Conservation (phyloP, 2,888 invertebrate genomes). For the Malachius bipustulatus region DNA sequence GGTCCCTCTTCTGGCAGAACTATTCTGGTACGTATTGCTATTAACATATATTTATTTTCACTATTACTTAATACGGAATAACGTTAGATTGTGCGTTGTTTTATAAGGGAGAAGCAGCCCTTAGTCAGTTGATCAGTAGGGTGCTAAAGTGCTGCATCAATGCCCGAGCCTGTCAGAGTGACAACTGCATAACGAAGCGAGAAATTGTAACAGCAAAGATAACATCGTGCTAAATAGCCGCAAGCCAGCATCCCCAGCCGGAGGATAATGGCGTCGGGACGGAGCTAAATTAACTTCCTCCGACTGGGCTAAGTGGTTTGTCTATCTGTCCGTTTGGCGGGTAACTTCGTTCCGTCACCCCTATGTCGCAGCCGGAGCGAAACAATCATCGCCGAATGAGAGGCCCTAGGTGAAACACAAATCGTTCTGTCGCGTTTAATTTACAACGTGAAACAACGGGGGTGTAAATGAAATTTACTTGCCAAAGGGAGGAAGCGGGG, state of each 20-base stretch:
- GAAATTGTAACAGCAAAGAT: slow-evolving; percentile 39
- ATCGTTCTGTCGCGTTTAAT: no score
- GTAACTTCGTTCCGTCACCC: no score
- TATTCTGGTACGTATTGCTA: slow-evolving; percentile 63
- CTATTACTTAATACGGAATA: background rate
- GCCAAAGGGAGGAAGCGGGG: no score
- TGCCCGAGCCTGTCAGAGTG: no score
- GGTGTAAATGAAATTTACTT: no score
- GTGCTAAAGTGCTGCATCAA: background rate
- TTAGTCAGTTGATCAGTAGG: no score
- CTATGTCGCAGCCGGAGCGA: no score
- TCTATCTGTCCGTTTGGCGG: slow-evolving; percentile 23
- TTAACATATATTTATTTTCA: background rate
- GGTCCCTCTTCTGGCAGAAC: slow-evolving; percentile 74
- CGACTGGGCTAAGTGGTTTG: slow-evolving; percentile 27
- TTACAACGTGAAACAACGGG: no score
- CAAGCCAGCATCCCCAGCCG: slow-evolving; percentile 33
- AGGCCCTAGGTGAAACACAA: no score
- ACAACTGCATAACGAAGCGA: slow-evolving; percentile 37
- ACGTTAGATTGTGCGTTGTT: no score
- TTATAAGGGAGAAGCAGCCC: no score
- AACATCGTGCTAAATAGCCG: slow-evolving; percentile 38
- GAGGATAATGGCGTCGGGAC: slow-evolving; percentile 35
- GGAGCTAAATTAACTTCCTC: slow-evolving; percentile 35
- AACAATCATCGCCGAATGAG: no score